phyloP scores from a whole-genome alignment of 2,888 invertebrate genomes.

The Chrysolina haemoptera region DNA sequence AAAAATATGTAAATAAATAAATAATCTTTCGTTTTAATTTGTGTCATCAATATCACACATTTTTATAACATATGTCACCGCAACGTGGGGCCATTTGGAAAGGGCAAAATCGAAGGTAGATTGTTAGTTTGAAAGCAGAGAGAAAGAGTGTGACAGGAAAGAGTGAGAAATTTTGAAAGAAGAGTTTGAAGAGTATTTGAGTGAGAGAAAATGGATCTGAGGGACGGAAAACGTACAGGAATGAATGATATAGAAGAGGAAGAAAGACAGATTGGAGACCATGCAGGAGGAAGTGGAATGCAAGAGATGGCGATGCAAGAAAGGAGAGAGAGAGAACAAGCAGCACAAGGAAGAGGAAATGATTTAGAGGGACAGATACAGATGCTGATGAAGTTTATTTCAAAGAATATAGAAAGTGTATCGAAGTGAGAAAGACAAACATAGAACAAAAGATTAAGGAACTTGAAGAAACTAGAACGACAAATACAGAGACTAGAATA shows the following conservation, averaged over 20 bases:
- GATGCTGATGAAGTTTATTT: constrained; percentile 1
- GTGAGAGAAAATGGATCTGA: not conserved
- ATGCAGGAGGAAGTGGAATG: not conserved
- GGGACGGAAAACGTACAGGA: constrained; percentile 1
- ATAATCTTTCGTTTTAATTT: no score
- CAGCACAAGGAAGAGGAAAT: no score
- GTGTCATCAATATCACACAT: no score
- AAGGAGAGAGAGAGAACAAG: no score
- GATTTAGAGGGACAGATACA: no score
- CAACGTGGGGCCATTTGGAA: no score
- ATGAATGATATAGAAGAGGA: no score
- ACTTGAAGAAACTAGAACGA: not conserved
- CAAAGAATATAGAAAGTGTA: not conserved
- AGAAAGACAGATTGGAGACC: not conserved
- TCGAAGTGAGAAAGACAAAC: no score
- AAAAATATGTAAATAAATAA: no score
- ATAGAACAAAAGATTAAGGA: not conserved
- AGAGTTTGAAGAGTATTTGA: constrained; percentile 1
- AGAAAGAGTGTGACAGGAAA: not conserved
- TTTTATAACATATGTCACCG: no score
- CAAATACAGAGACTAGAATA: not conserved
- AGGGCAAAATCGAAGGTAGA: no score
- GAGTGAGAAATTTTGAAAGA: no score
- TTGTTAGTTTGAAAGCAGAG: not conserved
- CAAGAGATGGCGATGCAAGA: not conserved